Base-by-base conservation (phyloP, 2,113 vertebrate species). In the Arizona elegans region DNA sequence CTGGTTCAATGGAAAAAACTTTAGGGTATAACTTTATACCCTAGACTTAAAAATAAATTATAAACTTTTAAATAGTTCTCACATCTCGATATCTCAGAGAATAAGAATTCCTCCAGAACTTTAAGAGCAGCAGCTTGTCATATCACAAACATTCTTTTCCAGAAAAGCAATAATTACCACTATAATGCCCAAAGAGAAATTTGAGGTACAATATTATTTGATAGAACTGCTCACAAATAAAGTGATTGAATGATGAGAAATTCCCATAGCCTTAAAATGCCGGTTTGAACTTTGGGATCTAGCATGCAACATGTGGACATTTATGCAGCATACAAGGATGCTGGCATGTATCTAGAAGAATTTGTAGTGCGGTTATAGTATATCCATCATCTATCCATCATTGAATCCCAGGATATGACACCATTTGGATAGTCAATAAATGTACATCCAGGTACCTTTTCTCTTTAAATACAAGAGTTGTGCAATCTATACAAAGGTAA, bases 1-100 rank as follows among this genome's bases (percentile, higher is more conserved):
- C 93, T 90, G 33, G 53, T 94, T 87, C 93, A 91, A 81, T 70
- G 91, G 97, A 93, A 86, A 81, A 91, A 94, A 89, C 92, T 93
- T 96, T 95, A 96, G 94, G 94, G 94, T 96, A 95, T 96, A 91
- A 86, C 43, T 95, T 96, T 93, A 95, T 94, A 95, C 95, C 93
- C 94, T 96, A 95, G 96, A 96, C 94, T 91, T 52, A 53, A 54
- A 85, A 29, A 54, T 26, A 24, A 29, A 52, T 52, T 47, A 87
- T 95, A 93, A 88, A 53, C 91, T 92, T 75, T 50, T 53, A 81
- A 93, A 94, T 94, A 95, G 95, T 96, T 96, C 92, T 29, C 93
- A 13, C 21, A 62, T n/a, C 62, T 56, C 93, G 62, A 89, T 95
- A 96, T 95, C 91, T 89, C 19, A 58, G 90, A 85, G 29, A 92